Base-by-base conservation (phyloP, 2,797 vertebrate genomes). In the Apogon talboti region DNA sequence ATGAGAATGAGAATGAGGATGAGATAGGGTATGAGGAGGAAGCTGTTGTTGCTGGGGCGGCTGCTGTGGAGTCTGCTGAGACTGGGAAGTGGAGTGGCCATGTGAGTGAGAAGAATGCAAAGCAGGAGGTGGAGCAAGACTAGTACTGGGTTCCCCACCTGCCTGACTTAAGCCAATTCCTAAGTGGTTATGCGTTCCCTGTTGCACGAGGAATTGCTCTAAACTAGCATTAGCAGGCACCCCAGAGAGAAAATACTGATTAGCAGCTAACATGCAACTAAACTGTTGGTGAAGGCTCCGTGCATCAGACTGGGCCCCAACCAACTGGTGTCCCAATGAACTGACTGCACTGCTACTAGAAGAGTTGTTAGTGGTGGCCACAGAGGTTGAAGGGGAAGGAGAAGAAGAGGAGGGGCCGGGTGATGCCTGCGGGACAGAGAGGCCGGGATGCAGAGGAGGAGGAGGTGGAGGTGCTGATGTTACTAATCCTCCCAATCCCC, bases 221-320 rank as follows among this genome's bases (percentile, higher is more conserved):
- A 95, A 90, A 79, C 94, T 95, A 87, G 94, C 88, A 76, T 94
- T 95, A 72, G 94, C 84, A 68, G 94, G 94, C 74, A 95, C 94
- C 76, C 94, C 94, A 62, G 94, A 95, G 15, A 95, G 92, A 70
- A 95, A 95, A 89, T 95, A 95, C 73, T 95, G 94, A 92, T 95
- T 95, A 79, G 94, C 94, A 8, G 94, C 94, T 88, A 95, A 77
- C 94, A 95, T 95, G 89, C 94, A 95, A 84, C 94, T 95, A 89
- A 95, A 95, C 44, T 95, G 94, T 89, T 95, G 94, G 87, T 95
- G 94, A 86, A 95, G 92, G 88, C 93, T 95, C 12, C 94, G 92
- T 73, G 94, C 94, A 83, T 95, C 94, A 86, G 93, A 93, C 83
- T 94, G 94, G 83, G 94, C 87, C 76, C 94, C 94, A 85, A 94